These are phyloP conservation scores for Pelobates fuscus DNA, from an alignment of 2,113 vertebrate genomes.

Conservation along the genomic window DNA sequence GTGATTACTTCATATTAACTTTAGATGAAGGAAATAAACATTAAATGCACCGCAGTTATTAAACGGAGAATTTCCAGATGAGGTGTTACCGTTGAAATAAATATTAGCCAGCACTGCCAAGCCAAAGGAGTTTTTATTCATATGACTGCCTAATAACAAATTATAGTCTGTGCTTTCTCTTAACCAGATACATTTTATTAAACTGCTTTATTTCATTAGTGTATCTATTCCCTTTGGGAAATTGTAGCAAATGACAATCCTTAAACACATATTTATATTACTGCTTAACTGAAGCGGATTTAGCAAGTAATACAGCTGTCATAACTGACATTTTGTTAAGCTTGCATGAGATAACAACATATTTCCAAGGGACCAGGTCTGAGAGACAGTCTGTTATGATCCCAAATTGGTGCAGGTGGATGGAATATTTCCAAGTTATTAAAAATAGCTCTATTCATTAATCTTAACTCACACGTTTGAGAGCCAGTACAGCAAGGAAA, in stretches of 20 bases:
- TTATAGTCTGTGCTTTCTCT: no score
- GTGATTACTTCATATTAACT: no score
- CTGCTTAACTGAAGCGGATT: no score
- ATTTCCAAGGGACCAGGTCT: conserved; percentile 12
- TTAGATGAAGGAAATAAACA: no score
- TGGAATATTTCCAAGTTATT: conserved; percentile 17
- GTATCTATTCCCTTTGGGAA: background rate
- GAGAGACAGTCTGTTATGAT: background rate
- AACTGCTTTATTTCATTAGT: no score
- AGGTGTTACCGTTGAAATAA: no score
- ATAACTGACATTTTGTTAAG: background rate
- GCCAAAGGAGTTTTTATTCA: no score
- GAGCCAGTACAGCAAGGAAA: background rate
- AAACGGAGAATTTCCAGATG: no score
- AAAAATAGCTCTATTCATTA: conserved; percentile 14
- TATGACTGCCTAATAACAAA: no score
- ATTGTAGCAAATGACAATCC: background rate
- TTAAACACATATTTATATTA: conserved; percentile 19
- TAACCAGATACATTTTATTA: no score
- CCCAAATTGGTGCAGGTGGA: conserved; percentile 24
- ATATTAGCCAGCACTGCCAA: no score
- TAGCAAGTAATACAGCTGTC: conserved; percentile 1
- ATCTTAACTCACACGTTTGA: background rate
- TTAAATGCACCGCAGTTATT: no score
- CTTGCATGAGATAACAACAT: background rate